Percentiles rank a stretch among this genome's conserved stretches.
phyloP scores from a whole-genome alignment of 2,797 vertebrate genomes.

The Salarias fasciatus region DNA sequence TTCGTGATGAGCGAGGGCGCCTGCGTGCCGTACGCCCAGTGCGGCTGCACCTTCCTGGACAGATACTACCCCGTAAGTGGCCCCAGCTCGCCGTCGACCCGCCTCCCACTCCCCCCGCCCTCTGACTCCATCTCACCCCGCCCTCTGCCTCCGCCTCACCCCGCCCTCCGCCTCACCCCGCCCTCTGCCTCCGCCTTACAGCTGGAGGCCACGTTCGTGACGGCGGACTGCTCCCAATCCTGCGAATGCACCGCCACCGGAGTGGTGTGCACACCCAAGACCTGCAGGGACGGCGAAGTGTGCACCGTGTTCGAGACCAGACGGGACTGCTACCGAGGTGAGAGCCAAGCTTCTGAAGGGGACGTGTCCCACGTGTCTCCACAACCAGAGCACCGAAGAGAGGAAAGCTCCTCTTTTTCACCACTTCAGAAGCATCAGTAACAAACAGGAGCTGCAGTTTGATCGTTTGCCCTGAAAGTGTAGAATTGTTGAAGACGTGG shows the following conservation, averaged over 20 bases:
- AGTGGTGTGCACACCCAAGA: constrained; percentile 67
- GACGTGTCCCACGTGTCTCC: too few species aligned
- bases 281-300: constrained; percentile 60
- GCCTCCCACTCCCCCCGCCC: background rate
- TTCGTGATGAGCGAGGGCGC: constrained; percentile 80
- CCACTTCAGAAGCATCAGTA: too few species aligned
- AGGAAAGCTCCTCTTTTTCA: too few species aligned
- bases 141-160: constrained; percentile 10
- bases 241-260: constrained; percentile 78
- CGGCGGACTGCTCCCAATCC: constrained; percentile 80
- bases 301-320: constrained; percentile 79
- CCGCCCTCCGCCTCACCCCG: background rate
- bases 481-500: too few species aligned
- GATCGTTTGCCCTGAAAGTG: too few species aligned
- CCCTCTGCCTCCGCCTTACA: constrained; percentile 35
- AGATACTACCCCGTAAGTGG: constrained; percentile 84
- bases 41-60: constrained; percentile 80
- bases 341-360: too few species aligned
- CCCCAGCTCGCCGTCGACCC: too few species aligned
- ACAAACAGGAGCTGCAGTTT: too few species aligned
- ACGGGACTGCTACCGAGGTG: constrained; percentile 82
- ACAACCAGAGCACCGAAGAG: too few species aligned
- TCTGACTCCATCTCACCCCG: background rate
- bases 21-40: constrained; percentile 81
- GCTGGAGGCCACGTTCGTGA: constrained; percentile 83